A percentile compares a stretch with the other conserved stretches of the same genome.
phyloP scores from a whole-genome alignment of 2,113 vertebrate species.

The Pitta sordida region DNA sequence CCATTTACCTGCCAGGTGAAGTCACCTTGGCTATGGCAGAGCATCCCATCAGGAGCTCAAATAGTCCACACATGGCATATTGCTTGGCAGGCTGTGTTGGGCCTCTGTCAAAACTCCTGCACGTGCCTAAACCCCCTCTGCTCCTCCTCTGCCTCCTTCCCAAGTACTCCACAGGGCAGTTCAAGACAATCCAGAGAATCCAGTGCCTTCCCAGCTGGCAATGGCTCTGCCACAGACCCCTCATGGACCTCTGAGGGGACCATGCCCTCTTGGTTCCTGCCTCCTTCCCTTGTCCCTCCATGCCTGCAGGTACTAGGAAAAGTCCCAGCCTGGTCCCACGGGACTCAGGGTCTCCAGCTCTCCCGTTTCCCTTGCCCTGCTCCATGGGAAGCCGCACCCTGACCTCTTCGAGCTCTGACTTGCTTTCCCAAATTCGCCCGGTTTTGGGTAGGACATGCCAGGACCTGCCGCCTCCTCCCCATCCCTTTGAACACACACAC shows the following conservation, averaged over 20 bases:
- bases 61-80: neutral
- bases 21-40: neutral
- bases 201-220: neutral
- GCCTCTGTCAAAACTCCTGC: neutral
- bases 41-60: neutral
- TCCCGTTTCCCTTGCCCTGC: neutral
- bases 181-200: neutral
- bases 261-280: neutral
- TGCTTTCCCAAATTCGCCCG: neutral
- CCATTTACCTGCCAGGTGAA: neutral
- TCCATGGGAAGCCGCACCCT: conserved; percentile 39
- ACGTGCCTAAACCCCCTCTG: neutral
- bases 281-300: neutral
- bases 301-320: neutral
- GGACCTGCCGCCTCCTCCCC: conserved; percentile 29
- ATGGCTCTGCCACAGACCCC: neutral
- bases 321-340: neutral
- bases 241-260: neutral
- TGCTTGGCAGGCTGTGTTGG: neutral
- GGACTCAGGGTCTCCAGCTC: neutral
- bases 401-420: conserved; percentile 45
- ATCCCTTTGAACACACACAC: conserved; percentile 29
- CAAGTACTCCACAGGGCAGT: neutral
- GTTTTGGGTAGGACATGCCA: neutral
- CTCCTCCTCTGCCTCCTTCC: neutral